Evolutionary conservation across 2,888 invertebrate genomes (phyloP), one percentile per base, ranked within the genome.

Genomic region (Apotomis betuletana): DNA sequence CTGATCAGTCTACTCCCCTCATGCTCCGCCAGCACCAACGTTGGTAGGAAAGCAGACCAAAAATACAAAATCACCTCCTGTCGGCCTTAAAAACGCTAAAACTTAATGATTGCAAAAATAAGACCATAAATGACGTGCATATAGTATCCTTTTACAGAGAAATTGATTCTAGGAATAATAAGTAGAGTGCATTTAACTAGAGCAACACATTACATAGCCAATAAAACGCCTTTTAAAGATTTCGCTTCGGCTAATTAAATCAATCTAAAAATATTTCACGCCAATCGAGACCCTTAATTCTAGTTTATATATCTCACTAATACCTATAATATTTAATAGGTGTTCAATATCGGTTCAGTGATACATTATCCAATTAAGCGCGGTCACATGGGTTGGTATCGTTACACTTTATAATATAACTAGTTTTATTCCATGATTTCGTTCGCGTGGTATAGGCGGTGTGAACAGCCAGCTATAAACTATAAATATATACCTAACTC

Each of bases 281-380:
- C 55, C 55, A 64, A 46, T 64, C 44, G 41, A 15, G 44, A 12
- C 4, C 44, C 55, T 9, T 49, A 46, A 64, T 55, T 51, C 15
- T 9, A 64, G 27, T 44, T 64, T 55, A 64, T 41, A 9, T 38
- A 54, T 41, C 38, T 41, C 38, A 5, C 13, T 64, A 10, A 15
- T 55, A n/a, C n/a, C n/a, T n/a, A n/a, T n/a, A n/a, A n/a, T 55
- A 55, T 44, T 54, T 54, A 44, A 55, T 55, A 55, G 44, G 64
- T 62, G 62, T 64, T 15, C 44, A 64, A 55, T 64, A 64, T 64
- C 41, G 12, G 5, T 64, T 54, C 55, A 55, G 27, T 13, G 41
- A 15, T 13, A 55, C 27, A 64, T 64, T 64, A 64, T 64, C 44
- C 64, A 64, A 64, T 64, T 54, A 55, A 63, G 63, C 41, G 10